Base-by-base conservation (phyloP, 2,888 invertebrate species). In the Adela reaumurella region DNA sequence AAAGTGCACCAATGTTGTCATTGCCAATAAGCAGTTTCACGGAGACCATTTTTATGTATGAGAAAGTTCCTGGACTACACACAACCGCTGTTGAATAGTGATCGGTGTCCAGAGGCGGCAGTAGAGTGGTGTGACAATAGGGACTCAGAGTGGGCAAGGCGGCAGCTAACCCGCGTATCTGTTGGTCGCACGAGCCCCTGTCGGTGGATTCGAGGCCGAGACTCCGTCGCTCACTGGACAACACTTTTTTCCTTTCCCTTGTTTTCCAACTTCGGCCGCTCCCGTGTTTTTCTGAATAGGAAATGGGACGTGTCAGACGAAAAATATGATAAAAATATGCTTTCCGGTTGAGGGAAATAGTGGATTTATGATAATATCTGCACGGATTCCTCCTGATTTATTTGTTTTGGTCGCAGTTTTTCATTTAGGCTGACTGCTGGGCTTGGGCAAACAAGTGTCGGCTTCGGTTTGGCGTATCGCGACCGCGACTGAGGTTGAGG, bases 241-340 rank as follows among this genome's bases (percentile, higher is more conserved):
- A 70, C 68, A 67, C 63, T 71, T 46, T 68, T 72, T 76, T 76
- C 68, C 65, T 35, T 69, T 74, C 69, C 76, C 70, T 74, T 77
- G 74, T 76, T 78, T 78, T 74, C 71, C 70, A 74, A 70, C 74
- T 71, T 67, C 67, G 65, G 70, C 71, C 74, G 69, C 67, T 72
- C 71, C 68, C 65, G 59, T 76, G 72, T 76, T 77, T 76, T 76
- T 74, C 76, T 70, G 74, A 74, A 76, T 74, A 68, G 70, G 67
- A 76, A 78, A 78, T 77, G 66, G 76, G 69, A 74, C 74, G 71
- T 70, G 77, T 77, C 78, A 73, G 69, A 74, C 68, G 74, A 74
- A 72, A 76, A 76, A 78, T 74, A 35, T 74, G 74, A 76, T 72
- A 77, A 77, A 78, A 74, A 77, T 74, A 76, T 73, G 70, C 70